Conservation (phyloP, 64 coral and sea anemone genomes). For the Orbicella faveolata region DNA sequence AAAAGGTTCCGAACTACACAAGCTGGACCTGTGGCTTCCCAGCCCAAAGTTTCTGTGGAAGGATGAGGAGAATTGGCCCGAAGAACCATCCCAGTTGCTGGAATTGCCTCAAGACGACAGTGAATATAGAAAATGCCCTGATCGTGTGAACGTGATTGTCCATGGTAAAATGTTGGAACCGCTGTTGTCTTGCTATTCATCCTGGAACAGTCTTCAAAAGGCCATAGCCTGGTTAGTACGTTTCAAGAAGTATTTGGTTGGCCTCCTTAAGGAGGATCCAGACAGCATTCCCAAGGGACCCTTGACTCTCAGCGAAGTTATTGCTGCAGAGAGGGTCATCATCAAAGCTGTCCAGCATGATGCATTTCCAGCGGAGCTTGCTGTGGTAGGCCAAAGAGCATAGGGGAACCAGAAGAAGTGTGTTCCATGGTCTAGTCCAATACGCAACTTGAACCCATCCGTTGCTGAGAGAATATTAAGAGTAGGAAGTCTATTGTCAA, state of each 20-base stretch:
- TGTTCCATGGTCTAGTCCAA: neutral
- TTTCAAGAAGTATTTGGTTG: conserved; percentile 14
- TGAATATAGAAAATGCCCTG: neutral
- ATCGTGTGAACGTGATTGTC: neutral
- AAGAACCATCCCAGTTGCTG: no score
- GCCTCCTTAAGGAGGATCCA: neutral
- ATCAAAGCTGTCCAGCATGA: conserved; percentile 18
- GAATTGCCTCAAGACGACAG: neutral
- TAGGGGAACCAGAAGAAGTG: neutral
- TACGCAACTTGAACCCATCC: conserved; percentile 40
- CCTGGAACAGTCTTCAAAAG: neutral
- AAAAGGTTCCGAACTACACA: no score
- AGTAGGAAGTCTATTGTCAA: conserved; percentile 45
- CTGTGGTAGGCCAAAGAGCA: neutral
- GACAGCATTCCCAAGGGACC: neutral
- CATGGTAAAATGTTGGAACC: neutral
- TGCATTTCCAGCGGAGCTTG: no score
- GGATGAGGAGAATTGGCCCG: no score
- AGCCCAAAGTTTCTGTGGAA: no score
- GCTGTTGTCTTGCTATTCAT: neutral
- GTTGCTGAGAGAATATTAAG: conserved; percentile 16
- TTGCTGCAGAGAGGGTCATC: neutral
- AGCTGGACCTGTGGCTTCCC: no score
- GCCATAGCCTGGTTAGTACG: conserved; percentile 20
- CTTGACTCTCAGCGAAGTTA: neutral